phyloP scores from a whole-genome alignment of 2,888 invertebrate genomes.

The Macrosiphum euphorbiae region DNA sequence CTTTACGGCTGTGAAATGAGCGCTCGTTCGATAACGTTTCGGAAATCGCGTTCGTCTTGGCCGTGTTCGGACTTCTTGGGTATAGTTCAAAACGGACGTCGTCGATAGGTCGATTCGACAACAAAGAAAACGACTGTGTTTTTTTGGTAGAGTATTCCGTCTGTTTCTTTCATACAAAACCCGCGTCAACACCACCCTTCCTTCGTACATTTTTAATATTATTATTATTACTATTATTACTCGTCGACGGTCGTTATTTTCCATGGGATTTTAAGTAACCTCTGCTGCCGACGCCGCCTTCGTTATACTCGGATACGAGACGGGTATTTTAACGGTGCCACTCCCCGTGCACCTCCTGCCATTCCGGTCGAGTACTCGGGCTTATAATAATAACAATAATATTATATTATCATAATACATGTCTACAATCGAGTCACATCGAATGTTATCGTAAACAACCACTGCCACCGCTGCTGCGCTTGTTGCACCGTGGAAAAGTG shows the following conservation, averaged over 20 bases:
- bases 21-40: not conserved
- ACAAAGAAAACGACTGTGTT: not conserved
- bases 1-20: not conserved
- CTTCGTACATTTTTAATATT: not conserved
- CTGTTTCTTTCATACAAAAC: not conserved
- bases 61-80: not conserved
- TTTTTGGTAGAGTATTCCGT: not conserved
- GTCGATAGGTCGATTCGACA: not conserved
- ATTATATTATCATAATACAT: not conserved
- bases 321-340: slow-evolving; percentile 22
- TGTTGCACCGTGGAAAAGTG: slow-evolving; percentile 19
- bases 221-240: slow-evolving; percentile 6
- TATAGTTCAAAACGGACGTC: not conserved
- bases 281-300: not conserved
- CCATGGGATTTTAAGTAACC: slow-evolving; percentile 9
- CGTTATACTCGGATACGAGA: not conserved
- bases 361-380: not conserved
- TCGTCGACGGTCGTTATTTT: slow-evolving; percentile 6
- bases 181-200: not conserved
- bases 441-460: slow-evolving; percentile 41
- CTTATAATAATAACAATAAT: not conserved
- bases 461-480: not conserved
- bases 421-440: not conserved
- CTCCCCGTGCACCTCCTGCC: not conserved
- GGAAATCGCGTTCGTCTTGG: not conserved